Base-by-base conservation (phyloP, 2,797 vertebrate genomes). In the Aselliscus stoliczkanus region DNA sequence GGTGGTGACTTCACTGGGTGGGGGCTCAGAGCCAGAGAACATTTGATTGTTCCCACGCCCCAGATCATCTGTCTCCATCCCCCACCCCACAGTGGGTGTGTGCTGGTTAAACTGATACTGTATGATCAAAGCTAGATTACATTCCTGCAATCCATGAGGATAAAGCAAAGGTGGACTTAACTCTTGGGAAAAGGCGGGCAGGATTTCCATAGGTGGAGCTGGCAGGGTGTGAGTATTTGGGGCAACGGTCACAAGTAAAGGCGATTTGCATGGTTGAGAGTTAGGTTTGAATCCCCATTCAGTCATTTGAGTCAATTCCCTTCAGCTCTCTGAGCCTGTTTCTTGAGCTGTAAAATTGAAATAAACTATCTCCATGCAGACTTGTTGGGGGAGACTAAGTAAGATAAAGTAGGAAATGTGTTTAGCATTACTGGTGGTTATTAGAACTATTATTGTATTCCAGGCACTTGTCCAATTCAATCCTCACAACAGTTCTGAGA, bases 1-100 rank as follows among this genome's bases (percentile, higher is more conserved):
- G 31, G 88, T 88, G 67, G 75, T 96, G 75, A 96, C 69, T 88
- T 97, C 93, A 90, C 37, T 56, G 86, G 89, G 79, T 93, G 52
- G 65, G n/a, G 82, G 70, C 75, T 93, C 37, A 47, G 42, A 82
- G 64, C 39, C 93, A 94, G 82, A 84, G 95, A 94, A 96, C 47
- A 79, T 75, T 93, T 50, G 29, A 91, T 95, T 91, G 88, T 96
- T 96, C 52, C 67, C 52, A 69, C 50, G 58, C 44, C 72, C 67
- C 50, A 67, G 73, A 77, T 72, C 65, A 75, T 85, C 23, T 85
- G 47, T 67, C 5, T 56, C 44, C 2, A 39, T 31, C 11, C 27
- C 42, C 86, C 37, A 69, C 9, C 31, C 14, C 12, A 9, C 27
- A 34, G 29, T 0, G 75, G 88, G 85, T 56, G 62, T 95, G 69